Evolutionary conservation across 2,888 invertebrate genomes (phyloP).

Genomic region (Automeris io): DNA sequence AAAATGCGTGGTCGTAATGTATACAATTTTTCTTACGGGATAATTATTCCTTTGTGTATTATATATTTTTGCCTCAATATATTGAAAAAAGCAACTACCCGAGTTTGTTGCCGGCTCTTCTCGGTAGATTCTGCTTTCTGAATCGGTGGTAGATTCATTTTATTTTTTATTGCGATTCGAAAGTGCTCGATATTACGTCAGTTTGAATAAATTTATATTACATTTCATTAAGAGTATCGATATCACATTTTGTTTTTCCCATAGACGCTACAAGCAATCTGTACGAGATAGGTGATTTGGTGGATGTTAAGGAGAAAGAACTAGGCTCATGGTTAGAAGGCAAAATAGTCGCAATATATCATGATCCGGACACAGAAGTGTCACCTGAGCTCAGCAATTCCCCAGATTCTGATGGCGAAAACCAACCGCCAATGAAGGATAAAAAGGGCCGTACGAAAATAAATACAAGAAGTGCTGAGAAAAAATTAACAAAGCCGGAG

Average conservation of each 20-base stretch:
- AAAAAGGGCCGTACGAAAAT: slow-evolving; percentile 23
- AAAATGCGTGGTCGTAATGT: too few relatives aligned
- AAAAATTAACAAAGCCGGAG: slow-evolving; percentile 47
- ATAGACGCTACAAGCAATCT: slow-evolving; percentile 63
- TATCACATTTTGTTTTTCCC: slow-evolving; percentile 8
- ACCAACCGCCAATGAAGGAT: slow-evolving; percentile 36
- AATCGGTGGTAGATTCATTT: too few relatives aligned
- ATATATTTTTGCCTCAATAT: too few relatives aligned
- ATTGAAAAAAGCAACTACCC: too few relatives aligned
- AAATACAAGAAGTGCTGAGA: slow-evolving; percentile 36
- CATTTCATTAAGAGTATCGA: background rate
- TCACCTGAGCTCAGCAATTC: slow-evolving; percentile 5
- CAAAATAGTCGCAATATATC: slow-evolving; percentile 73
- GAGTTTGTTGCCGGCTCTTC: too few relatives aligned
- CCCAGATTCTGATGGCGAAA: slow-evolving; percentile 31
- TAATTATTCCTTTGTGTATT: too few relatives aligned
- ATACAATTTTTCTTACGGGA: too few relatives aligned
- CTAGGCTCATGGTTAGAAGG: slow-evolving; percentile 87
- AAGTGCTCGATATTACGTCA: too few relatives aligned
- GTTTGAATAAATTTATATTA: background rate
- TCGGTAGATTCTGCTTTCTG: too few relatives aligned
- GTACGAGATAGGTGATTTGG: slow-evolving; percentile 78
- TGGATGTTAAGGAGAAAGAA: slow-evolving; percentile 80
- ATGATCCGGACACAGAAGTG: slow-evolving; percentile 30
- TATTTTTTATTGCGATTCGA: too few relatives aligned